Conservation (phyloP, 2,113 vertebrate genomes). For the Micronycteris hirsuta region DNA sequence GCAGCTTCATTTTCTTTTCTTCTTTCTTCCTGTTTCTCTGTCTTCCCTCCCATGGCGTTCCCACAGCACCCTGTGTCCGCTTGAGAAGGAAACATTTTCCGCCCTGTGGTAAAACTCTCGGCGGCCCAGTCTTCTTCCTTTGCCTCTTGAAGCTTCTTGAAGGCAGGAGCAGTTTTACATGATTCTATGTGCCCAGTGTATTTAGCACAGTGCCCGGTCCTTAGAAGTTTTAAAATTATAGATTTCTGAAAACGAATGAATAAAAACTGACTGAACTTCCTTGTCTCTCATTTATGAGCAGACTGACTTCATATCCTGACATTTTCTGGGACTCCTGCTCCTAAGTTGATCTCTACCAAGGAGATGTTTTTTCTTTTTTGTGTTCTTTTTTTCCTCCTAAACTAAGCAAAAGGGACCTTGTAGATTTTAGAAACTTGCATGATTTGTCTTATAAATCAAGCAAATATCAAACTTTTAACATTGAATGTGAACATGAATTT, state of each 20-base stretch:
- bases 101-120: not conserved
- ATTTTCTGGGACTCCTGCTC: not conserved
- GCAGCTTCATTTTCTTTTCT: not conserved
- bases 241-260: not conserved
- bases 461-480: not conserved
- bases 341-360: not conserved
- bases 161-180: not conserved
- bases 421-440: not conserved
- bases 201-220: not conserved
- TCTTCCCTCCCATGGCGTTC: not conserved
- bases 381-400: not conserved
- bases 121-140: not conserved
- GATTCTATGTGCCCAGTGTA: not conserved
- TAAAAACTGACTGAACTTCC: not conserved
- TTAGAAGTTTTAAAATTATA: not conserved
- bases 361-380: not conserved
- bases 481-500: not conserved
- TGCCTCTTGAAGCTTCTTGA: not conserved
- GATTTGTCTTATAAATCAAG: not conserved
- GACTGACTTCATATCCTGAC: not conserved
- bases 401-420: not conserved
- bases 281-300: not conserved
- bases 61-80: not conserved
- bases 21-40: not conserved
- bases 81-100: not conserved